These are phyloP conservation scores for Rotaria magnacalcarata DNA, from an alignment of 2,888 invertebrate species.

Conservation along the genomic window DNA sequence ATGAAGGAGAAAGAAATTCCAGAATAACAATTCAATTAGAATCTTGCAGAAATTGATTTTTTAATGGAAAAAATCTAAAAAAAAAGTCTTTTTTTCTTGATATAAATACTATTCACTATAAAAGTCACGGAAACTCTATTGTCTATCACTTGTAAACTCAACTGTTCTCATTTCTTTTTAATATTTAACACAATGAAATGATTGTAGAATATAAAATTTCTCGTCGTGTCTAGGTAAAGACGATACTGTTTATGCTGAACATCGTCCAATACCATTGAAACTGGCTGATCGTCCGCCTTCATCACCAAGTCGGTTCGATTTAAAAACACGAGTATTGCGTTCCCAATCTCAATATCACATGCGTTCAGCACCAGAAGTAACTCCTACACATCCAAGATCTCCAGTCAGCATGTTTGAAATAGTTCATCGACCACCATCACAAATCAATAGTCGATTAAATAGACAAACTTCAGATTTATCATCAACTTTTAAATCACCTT, in stretches of 20 bases:
- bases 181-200: no score
- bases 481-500: neutral
- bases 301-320: constrained; percentile 18
- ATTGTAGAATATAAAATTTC: no score
- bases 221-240: neutral
- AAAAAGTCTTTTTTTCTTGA: no score
- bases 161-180: no score
- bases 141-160: no score
- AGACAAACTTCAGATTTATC: neutral
- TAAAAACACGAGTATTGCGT: neutral
- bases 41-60: no score
- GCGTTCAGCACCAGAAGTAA: neutral
- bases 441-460: neutral
- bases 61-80: no score
- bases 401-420: neutral
- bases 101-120: no score
- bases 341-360: neutral
- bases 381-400: neutral
- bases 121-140: no score
- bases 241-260: constrained; percentile 4
- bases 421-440: constrained; percentile 5
- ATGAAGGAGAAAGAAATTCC: neutral
- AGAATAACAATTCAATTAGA: no score
- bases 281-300: neutral
- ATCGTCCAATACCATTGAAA: neutral